Evolutionary conservation across 2,888 invertebrate genomes (phyloP), one percentile per base, ranked within the genome.

Genomic region (Gari tellinella): DNA sequence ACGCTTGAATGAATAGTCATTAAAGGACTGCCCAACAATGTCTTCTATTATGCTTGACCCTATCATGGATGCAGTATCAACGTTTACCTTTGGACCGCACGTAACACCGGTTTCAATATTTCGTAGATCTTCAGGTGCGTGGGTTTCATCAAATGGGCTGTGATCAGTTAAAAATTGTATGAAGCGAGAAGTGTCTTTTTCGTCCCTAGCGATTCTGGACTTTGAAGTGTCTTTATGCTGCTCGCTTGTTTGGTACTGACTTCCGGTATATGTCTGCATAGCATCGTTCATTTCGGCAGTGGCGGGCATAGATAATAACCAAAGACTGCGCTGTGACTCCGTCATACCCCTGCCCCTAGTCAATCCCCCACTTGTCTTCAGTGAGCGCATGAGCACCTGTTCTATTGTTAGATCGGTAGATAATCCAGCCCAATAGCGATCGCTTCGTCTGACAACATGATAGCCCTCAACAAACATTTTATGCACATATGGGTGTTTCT

Each of bases 41-140:
- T 40, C 40, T 40, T 40, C 40, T 15, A 40, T 40, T 40, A 15
- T 10, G 40, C 40, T 15, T 12, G 40, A 40, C 14, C 64, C 64
- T 15, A 15, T 17, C 64, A 56, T 48, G n/a, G 23, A 10, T 19
- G 14, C 21, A 15, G 49, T 10, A 55, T 64, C 64, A 56, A 21
- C 64, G 23, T 64, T 55, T 7, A 65, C 64, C 10, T 31, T 23
- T 21, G 23, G 10, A 1, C 40, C 46, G 12, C 70, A 77, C 25
- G 41, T 26, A 3, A 80, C 61, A 56, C 77, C 77, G 45, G 64
- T 70, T 26, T 62, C 57, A 21, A 82, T 76, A 52, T 72, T 85
- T 23, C 72, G 40, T 40, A 12, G 8, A 8, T 40, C 40, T 40
- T 40, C 14, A 40, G 40, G 15, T 40, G 40, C 10, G 40, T 14